Conservation (phyloP, 1,140 invertebrate species). For the Lepidurus apus region DNA sequence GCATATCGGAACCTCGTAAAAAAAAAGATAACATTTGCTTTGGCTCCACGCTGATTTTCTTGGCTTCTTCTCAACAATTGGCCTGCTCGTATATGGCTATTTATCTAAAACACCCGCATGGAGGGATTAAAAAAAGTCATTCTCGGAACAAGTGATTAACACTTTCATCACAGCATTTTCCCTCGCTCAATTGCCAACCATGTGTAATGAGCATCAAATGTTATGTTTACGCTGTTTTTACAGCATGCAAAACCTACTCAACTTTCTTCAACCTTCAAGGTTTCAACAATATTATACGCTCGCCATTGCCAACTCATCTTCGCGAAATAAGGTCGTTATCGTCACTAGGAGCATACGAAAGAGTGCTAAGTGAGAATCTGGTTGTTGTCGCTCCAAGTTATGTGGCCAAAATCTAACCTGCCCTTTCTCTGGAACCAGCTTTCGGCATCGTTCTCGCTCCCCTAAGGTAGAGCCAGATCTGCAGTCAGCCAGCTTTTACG, state of each 20-base stretch:
- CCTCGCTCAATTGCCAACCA: neutral
- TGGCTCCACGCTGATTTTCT: neutral
- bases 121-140: neutral
- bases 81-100: neutral
- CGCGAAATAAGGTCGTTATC: too few relatives aligned
- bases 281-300: too few relatives aligned
- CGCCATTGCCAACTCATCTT: too few relatives aligned
- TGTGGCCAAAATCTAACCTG: too few relatives aligned
- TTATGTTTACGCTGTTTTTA: neutral
- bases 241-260: too few relatives aligned
- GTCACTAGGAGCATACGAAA: too few relatives aligned
- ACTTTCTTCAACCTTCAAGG: too few relatives aligned
- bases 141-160: neutral
- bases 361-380: too few relatives aligned
- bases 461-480: neutral
- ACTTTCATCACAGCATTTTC: neutral
- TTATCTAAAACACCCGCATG: neutral
- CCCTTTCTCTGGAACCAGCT: too few relatives aligned
- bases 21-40: neutral
- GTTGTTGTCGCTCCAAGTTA: too few relatives aligned
- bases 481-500: neutral
- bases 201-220: neutral
- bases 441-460: neutral
- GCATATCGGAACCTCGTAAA: neutral
- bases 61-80: neutral